Conservation (phyloP, 2,797 vertebrate genomes). For the Platalea minor region DNA sequence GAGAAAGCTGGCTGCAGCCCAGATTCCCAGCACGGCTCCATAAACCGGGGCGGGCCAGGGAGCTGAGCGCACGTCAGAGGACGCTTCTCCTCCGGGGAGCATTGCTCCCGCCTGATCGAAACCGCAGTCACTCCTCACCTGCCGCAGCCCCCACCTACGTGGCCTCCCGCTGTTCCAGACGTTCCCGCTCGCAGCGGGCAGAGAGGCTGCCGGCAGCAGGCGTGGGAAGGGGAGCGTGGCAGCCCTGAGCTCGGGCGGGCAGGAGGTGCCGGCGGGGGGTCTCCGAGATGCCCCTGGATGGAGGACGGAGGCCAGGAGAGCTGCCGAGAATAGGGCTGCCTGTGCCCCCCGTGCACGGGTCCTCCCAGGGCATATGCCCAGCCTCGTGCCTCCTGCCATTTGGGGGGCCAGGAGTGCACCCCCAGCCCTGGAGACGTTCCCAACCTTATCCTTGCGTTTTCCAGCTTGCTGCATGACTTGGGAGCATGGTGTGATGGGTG, state of each 20-base stretch:
- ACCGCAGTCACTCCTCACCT: not conserved
- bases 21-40: not conserved
- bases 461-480: fast-evolving
- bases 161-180: not conserved
- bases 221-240: fast-evolving
- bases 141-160: not conserved
- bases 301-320: not conserved
- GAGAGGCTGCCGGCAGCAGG: not conserved
- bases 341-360: fast-evolving
- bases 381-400: not conserved
- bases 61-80: not conserved
- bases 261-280: not conserved
- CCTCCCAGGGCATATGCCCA: fast-evolving
- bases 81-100: not conserved
- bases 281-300: not conserved
- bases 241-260: fast-evolving
- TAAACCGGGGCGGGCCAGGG: not conserved
- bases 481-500: not conserved
- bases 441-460: fast-evolving
- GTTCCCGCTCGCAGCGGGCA: fast-evolving
- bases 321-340: fast-evolving
- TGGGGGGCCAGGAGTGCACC: not conserved
- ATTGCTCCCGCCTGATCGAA: not conserved
- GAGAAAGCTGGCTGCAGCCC: not conserved
- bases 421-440: not conserved